These are phyloP conservation scores for Sitobion miscanthi DNA, from an alignment of 1,140 invertebrate species.

Conservation along the genomic window DNA sequence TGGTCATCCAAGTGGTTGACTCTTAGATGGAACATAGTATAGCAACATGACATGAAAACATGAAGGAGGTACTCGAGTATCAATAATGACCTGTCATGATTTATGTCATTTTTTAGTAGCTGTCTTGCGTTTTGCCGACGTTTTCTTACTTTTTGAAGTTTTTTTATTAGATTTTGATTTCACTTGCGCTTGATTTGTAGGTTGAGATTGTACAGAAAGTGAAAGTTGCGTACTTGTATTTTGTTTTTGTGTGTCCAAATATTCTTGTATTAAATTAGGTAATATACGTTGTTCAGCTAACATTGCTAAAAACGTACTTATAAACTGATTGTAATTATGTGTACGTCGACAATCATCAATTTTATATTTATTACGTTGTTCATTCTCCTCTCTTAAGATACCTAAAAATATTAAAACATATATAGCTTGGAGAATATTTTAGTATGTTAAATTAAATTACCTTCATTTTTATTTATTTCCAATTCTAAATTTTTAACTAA, in stretches of 20 bases:
- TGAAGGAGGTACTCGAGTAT: background rate
- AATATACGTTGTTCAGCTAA: constrained; percentile 91
- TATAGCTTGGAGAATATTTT: background rate
- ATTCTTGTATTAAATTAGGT: constrained; percentile 87
- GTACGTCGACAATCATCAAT: constrained; percentile 83
- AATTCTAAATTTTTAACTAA: constrained; percentile 85
- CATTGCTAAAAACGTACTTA: constrained; percentile 95
- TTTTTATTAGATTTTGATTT: constrained; percentile 44
- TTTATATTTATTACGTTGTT: constrained; percentile 95
- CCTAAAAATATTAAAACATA: constrained; percentile 44
- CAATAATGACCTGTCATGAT: constrained; percentile 34
- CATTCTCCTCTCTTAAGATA: constrained; percentile 87
- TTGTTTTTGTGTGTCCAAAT: constrained; percentile 65
- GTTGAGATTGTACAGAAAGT: constrained; percentile 5
- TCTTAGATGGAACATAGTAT: too few species aligned
- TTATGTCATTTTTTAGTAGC: constrained; percentile 45
- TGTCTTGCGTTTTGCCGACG: constrained; percentile 19
- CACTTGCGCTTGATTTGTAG: constrained; percentile 25
- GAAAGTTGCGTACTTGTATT: constrained; percentile 12
- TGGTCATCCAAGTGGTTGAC: too few species aligned
- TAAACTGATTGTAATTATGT: constrained; percentile 97
- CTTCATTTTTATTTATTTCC: constrained; percentile 86
- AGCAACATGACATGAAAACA: too few species aligned
- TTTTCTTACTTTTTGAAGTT: constrained; percentile 38
- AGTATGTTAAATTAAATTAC: constrained; percentile 64